phyloP scores from a whole-genome alignment of 2,888 invertebrate genomes.

The Papilio gigon region DNA sequence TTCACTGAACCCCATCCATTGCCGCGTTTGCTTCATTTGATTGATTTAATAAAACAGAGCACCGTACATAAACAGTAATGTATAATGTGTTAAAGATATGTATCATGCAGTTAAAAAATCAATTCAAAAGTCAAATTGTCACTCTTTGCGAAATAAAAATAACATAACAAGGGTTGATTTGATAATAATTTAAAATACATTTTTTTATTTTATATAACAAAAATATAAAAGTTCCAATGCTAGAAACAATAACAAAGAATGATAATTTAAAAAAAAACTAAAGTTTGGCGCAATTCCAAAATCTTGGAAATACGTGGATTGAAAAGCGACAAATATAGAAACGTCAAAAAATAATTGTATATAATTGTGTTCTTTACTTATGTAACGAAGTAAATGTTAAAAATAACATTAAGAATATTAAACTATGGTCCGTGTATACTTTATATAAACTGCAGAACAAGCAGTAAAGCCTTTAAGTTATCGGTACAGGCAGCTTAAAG shows the following conservation, averaged over 20 bases:
- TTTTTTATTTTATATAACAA: not conserved
- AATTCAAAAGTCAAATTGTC: too few relatives aligned
- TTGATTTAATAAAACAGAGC: not conserved
- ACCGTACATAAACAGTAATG: not conserved
- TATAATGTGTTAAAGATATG: not conserved
- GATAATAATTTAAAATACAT: too few relatives aligned
- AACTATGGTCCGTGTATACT: too few relatives aligned
- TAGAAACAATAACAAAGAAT: conserved; percentile 24
- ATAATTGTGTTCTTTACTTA: too few relatives aligned
- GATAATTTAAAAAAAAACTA: conserved; percentile 29
- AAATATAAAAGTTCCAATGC: not conserved
- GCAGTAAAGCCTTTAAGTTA: too few relatives aligned
- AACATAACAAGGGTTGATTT: too few relatives aligned
- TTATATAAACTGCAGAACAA: too few relatives aligned
- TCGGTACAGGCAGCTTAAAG: too few relatives aligned
- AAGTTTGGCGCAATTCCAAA: conserved; percentile 21
- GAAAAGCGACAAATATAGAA: conserved; percentile 22
- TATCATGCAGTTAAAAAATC: too few relatives aligned
- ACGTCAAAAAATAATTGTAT: conserved; percentile 25
- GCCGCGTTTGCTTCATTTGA: conserved; percentile 2
- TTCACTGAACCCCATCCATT: not conserved
- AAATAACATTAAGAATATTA: too few relatives aligned
- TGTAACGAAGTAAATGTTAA: not conserved
- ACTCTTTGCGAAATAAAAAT: too few relatives aligned
- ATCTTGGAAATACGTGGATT: not conserved